phyloP scores from a whole-genome alignment of 2,888 invertebrate species.

The Patella pellucida region DNA sequence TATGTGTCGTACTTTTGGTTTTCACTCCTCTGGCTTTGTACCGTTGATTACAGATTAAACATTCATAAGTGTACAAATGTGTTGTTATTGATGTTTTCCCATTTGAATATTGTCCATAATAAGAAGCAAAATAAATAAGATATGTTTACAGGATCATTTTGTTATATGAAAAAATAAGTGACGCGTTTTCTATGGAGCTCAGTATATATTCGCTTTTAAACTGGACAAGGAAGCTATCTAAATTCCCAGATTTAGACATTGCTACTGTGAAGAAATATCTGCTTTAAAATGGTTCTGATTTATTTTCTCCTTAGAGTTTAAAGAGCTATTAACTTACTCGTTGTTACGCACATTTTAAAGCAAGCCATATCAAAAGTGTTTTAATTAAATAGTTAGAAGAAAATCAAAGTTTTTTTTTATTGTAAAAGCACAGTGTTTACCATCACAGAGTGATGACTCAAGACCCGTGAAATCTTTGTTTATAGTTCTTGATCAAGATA shows the following conservation, averaged over 20 bases:
- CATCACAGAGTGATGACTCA: constrained; percentile 23
- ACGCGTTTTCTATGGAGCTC: too few species aligned
- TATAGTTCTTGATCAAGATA: constrained; percentile 19
- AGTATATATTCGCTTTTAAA: background rate
- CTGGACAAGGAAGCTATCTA: constrained; percentile 10
- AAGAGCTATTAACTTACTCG: constrained; percentile 22
- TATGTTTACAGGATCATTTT: too few species aligned
- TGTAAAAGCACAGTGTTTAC: constrained; percentile 13
- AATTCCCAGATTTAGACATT: constrained; percentile 16
- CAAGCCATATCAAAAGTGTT: constrained; percentile 22
- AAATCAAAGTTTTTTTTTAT: too few species aligned
- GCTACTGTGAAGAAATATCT: constrained; percentile 21
- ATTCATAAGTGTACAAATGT: too few species aligned
- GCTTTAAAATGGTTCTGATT: background rate
- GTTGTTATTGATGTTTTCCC: too few species aligned
- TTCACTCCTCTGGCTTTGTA: too few species aligned
- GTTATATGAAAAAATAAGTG: too few species aligned
- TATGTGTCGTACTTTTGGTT: too few species aligned
- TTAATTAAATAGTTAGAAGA: background rate
- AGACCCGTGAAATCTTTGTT: constrained; percentile 15
- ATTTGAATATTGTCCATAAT: too few species aligned
- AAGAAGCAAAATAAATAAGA: too few species aligned
- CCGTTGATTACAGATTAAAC: too few species aligned
- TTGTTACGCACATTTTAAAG: constrained; percentile 21
- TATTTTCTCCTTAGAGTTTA: background rate